Evolutionary conservation across 64 coral and sea anemone species (phyloP), one percentile per base, ranked within the genome.

Genomic region (Porites australiensis): DNA sequence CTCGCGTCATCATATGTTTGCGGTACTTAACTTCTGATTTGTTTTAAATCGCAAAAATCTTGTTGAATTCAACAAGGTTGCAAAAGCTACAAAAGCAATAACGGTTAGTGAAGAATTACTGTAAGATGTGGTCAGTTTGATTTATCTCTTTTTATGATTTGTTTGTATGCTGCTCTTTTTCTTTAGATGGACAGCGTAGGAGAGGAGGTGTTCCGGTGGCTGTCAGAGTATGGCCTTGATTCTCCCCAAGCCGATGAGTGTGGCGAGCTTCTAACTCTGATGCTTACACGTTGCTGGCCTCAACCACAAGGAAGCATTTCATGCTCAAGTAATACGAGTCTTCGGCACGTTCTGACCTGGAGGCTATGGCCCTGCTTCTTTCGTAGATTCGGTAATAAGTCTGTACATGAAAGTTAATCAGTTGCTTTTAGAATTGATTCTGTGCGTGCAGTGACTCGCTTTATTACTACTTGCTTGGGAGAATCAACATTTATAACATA

Each of bases 301-400:
- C 69, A 72, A 15, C 5, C 50, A 61, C n/a, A 70, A 52, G 58
- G 23, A 18, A 68, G 57, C 8, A 48, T 72, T 22, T 8, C 87
- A 75, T 61, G 70, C 4, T 94, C 92, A 58, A 4, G 50, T 53
- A 49, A 50, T 62, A 58, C 21, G 53, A 86, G 82, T 21, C 44
- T 94, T 20, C 81, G 50, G 57, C 92, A 94, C 44, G 77, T 94
- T 13, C 75, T 94, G 71, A 51, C 68, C n/a, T 94, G 92, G 92
- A 93, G 59, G 44, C 57, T 93, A 18, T 93, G 92, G 92, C 92
- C 45, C 13, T 77, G 92, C 10, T 93, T 88, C 72, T 88, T 93
- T 4, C 76, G 82, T 1, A 82, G 78, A 82, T 93, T 93, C 53
- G 92, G 92, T 93, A 88, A 64, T 57, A 44, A 6, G 13, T 18